Evolutionary conservation across 2,113 vertebrate species (phyloP).

Genomic region (Odontesthes bonariensis): DNA sequence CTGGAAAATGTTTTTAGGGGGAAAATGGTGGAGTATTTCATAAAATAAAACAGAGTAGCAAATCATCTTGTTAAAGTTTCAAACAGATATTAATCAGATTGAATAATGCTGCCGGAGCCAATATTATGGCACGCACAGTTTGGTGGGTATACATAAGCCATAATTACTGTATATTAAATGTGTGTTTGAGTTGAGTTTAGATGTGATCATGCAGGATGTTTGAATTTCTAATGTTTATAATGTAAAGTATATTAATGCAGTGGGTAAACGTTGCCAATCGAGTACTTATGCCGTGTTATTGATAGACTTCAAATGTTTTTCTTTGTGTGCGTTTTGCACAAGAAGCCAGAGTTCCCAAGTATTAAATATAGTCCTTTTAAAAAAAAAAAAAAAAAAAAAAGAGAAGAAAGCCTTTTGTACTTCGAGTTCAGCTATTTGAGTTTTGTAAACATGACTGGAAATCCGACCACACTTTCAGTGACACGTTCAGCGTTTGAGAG

Average conservation of each 20-base stretch:
- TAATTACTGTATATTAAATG: conserved; percentile 22
- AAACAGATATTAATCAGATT: conserved; percentile 63
- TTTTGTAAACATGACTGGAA: not conserved
- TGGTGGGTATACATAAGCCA: conserved; percentile 27
- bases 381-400: not conserved
- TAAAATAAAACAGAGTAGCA: conserved; percentile 47
- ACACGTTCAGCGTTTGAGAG: not conserved
- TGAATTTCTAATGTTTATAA: conserved; percentile 17
- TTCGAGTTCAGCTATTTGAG: not conserved
- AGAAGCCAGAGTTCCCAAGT: not conserved
- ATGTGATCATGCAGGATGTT: conserved; percentile 29
- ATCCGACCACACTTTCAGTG: not conserved
- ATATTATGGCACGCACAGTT: conserved; percentile 50
- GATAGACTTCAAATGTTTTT: not conserved
- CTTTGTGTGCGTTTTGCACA: not conserved
- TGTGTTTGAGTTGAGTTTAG: conserved; percentile 29
- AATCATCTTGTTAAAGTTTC: conserved; percentile 60
- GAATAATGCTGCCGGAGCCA: conserved; percentile 51
- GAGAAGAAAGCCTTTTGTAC: not conserved
- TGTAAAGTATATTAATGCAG: conserved; percentile 31
- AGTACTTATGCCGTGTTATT: not conserved
- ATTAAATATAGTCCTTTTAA: not conserved
- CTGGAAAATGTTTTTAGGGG: conserved; percentile 55
- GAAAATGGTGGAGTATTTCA: conserved; percentile 39
- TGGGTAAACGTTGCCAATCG: not conserved